Evolutionary conservation across 1,140 invertebrate species (phyloP), one percentile per base, ranked within the genome.

Genomic region (Penaeus indicus): DNA sequence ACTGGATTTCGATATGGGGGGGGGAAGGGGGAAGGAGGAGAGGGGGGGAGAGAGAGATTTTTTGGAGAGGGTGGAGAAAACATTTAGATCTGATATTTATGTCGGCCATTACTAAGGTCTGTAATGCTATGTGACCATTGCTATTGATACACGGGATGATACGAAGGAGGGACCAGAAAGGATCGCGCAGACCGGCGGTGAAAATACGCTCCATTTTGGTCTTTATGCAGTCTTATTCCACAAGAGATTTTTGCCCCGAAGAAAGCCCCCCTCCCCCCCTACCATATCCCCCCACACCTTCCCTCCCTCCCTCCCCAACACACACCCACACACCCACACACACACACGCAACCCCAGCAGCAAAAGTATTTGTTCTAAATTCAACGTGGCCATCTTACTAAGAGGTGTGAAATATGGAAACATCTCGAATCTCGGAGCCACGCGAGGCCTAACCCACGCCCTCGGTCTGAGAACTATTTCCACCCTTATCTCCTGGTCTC

Each of bases 331-430:
- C 18, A 1, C 47, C 8, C 8, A 32, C 27, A 62, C 61, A 3
- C 27, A 5, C 61, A 18, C 18, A 1, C 25, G 47, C 60, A 25
- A 62, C 47, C 25, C 21, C 61, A n/a, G 22, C 61, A 13, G 19
- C 60, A 22, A 22, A 77, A 61, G 54, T 78, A 79, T 86, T 86
- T 86, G 75, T 86, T 86, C 84, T 86, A 86, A 86, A 86, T 86
- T 86, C 84, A 86, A 86, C 84, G 75, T 78, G 84, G 69, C 84
- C 84, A 86, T 86, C 84, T 86, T 86, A 32, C 61, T 86, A 86
- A 86, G 84, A 86, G 84, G 84, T 79, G 84, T 86, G 84, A 86
- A 86, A 86, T 86, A 86, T 86, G 84, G 84, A 79, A 63, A 86
- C 84, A 63, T 79, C 84, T 86, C 84, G 42, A 63, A 86, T 78